Percentiles rank a stretch among this genome's conserved stretches.
Evolutionary conservation across 2,888 invertebrate genomes (phyloP).

Genomic region (Abrostola triplasia): DNA sequence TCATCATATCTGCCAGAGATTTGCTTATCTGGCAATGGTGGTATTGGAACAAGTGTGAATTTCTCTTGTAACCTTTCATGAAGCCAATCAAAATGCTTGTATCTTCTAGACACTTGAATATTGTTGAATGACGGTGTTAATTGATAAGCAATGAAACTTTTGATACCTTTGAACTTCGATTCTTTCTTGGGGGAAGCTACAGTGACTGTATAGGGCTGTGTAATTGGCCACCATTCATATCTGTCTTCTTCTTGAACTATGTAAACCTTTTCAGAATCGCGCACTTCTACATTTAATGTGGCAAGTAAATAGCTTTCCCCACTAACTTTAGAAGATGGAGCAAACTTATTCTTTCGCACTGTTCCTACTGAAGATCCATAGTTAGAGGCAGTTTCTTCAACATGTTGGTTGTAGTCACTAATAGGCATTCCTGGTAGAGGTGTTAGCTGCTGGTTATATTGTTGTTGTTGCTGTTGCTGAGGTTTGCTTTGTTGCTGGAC

Average conservation of each 20-base stretch:
- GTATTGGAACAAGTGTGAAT: constrained; percentile 97
- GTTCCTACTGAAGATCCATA: constrained; percentile 89
- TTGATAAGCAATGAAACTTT: constrained; percentile 99
- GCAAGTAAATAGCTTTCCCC: constrained; percentile 96
- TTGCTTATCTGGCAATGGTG: constrained; percentile 99
- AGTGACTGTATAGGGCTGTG: constrained; percentile 93
- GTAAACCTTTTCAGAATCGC: constrained; percentile 91
- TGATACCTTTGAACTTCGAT: constrained; percentile 98
- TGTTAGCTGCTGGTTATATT: constrained; percentile 76
- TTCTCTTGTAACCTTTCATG: constrained; percentile 98
- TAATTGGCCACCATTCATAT: constrained; percentile 93
- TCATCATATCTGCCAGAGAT: constrained; percentile 99
- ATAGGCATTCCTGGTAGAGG: constrained; percentile 87
- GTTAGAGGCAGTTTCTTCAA: constrained; percentile 87
- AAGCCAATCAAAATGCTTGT: constrained; percentile 99
- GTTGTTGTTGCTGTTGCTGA: constrained; percentile 40
- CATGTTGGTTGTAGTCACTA: constrained; percentile 80
- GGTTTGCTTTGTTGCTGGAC: constrained; percentile 76
- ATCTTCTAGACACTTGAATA: constrained; percentile 97
- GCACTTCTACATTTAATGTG: constrained; percentile 90
- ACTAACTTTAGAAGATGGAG: constrained; percentile 96
- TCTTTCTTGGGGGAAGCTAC: constrained; percentile 99
- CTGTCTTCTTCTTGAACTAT: constrained; percentile 92
- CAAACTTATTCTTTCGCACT: constrained; percentile 94
- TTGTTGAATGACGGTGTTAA: constrained; percentile 98